A percentile compares a stretch with the other conserved stretches of the same genome.
These are phyloP conservation scores for Oreochromis niloticus DNA, from an alignment of 2,113 vertebrate species.

Conservation along the genomic window DNA sequence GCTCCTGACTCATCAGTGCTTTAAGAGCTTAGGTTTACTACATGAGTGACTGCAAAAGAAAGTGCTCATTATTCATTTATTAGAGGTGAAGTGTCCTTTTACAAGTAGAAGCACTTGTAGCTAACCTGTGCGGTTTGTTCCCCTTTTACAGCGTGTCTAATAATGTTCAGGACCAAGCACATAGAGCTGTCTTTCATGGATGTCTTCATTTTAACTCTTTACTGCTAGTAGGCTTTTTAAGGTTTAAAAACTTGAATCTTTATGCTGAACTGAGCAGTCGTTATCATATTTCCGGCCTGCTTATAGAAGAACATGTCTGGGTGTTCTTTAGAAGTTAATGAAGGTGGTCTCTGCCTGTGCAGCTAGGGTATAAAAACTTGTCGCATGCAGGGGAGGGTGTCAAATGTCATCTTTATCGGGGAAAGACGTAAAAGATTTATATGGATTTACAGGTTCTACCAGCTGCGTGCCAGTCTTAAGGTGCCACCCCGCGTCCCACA, in stretches of 20 bases:
- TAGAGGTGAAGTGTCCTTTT: constrained; percentile 43
- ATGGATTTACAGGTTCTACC: constrained; percentile 83
- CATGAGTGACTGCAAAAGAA: constrained; percentile 52
- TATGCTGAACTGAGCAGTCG: background rate
- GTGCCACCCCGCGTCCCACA: constrained; percentile 91
- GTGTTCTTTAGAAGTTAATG: background rate
- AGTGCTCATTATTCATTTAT: constrained; percentile 62
- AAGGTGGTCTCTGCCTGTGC: background rate
- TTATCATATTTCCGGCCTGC: background rate
- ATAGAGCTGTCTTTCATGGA: background rate
- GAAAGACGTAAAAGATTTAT: background rate
- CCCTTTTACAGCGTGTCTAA: background rate
- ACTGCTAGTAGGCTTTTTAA: background rate
- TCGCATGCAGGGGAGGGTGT: background rate
- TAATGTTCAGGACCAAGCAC: background rate
- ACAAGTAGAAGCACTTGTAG: constrained; percentile 20
- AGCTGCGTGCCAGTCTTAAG: constrained; percentile 90
- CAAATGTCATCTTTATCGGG: background rate
- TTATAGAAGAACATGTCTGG: background rate
- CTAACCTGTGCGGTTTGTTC: constrained; percentile 18
- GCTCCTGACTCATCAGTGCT: constrained; percentile 7
- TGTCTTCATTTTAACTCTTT: background rate
- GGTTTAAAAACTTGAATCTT: background rate
- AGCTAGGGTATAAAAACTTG: background rate
- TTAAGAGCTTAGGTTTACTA: constrained; percentile 51